phyloP scores from a whole-genome alignment of 2,113 vertebrate species.

The Sphyrna mokarran region DNA sequence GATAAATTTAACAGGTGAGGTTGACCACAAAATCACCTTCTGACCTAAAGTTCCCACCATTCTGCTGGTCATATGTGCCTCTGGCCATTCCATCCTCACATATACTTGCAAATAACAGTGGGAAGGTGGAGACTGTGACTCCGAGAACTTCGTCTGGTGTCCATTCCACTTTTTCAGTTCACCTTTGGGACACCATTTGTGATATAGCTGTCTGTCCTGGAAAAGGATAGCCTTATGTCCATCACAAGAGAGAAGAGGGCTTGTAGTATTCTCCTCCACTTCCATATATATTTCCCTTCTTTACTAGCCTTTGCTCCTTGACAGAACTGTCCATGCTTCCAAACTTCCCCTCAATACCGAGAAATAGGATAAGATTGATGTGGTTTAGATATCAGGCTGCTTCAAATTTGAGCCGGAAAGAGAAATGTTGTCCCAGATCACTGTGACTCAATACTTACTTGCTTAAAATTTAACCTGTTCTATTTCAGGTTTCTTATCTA shows the following conservation, averaged over 20 bases:
- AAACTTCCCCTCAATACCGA: neutral
- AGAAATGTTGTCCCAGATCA: neutral
- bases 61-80: too few relatives aligned
- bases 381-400: neutral
- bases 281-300: neutral
- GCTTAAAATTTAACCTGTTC: neutral
- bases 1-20: too few relatives aligned
- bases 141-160: neutral
- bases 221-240: neutral
- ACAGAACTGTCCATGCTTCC: neutral
- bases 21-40: too few relatives aligned
- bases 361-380: neutral
- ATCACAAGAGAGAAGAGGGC: neutral
- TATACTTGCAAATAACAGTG: neutral
- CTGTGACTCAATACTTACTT: neutral
- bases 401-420: neutral
- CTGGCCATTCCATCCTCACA: too few relatives aligned
- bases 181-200: neutral
- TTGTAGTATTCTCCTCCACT: neutral
- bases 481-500: neutral
- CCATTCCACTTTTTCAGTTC: neutral
- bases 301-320: neutral
- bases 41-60: too few relatives aligned
- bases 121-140: neutral
- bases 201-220: neutral